Evolutionary conservation across 1,140 invertebrate genomes (phyloP), one percentile per base, ranked within the genome.

Genomic region (Caligus rogercresseyi): DNA sequence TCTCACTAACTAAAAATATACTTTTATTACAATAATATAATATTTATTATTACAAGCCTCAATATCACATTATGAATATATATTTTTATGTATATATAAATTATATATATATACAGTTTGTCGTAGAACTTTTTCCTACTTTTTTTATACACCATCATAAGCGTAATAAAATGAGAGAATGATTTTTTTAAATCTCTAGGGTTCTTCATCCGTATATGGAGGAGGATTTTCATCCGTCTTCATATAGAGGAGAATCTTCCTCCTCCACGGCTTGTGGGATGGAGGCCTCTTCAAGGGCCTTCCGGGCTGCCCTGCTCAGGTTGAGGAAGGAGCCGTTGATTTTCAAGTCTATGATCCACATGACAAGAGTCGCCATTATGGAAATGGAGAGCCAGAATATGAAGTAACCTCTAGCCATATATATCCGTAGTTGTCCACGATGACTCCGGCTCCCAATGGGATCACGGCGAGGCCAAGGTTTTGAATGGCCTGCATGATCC

Each of bases 331-430:
- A 20, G n/a, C 21, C 21, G 16, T 60, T 52, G 3, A 18, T 3
- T 14, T 31, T 25, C 1, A 18, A 18, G 23, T 60, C 57, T 18
- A 43, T 25, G 1, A 60, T 3, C 57, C 57, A 60, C 2, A 60
- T 21, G 23, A n/a, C 24, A 25, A 60, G 21, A 2, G 24, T 18
- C 7, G 24, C 23, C 1, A 60, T 26, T 3, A 43, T 13, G n/a
- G 57, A 24, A 11, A 60, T 2, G 2, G 3, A n/a, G 1, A 97
- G 75, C 76, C 86, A 92, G 26, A 78, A 79, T 21, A 95, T 76
- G 77, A 96, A 97, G 73, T 96, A 96, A 94, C 79, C 79, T 97
- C 91, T 25, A 96, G 73, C 74, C 89, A 83, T 18, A 89, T 80
- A 70, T 95, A 95, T 52, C 93, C 90, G 62, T 79, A 80, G 26